Percentiles rank a stretch among this genome's conserved stretches.
Evolutionary conservation across 1,140 invertebrate species (phyloP).

Genomic region (Sitobion miscanthi): DNA sequence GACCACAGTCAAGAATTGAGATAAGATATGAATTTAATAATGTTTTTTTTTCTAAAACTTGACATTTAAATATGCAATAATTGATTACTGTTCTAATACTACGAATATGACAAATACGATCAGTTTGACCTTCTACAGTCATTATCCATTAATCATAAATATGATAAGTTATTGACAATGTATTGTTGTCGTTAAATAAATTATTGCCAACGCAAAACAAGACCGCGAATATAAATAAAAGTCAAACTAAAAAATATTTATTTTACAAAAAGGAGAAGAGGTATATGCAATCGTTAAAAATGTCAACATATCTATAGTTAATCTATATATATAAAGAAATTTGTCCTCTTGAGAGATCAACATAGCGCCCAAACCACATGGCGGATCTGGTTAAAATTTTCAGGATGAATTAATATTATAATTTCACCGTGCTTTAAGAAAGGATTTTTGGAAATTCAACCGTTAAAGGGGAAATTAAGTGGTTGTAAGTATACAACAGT

Average conservation of each 20-base stretch:
- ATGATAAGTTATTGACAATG: background rate
- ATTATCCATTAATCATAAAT: background rate
- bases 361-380: too few relatives aligned
- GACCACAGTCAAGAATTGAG: background rate
- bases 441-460: too few relatives aligned
- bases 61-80: background rate
- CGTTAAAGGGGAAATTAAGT: too few relatives aligned
- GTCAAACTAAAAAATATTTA: background rate
- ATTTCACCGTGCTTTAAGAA: too few relatives aligned
- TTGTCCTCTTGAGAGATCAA: too few relatives aligned
- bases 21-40: background rate
- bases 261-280: background rate
- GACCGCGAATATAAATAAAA: background rate
- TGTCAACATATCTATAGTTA: background rate
- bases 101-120: background rate
- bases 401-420: too few relatives aligned
- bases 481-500: too few relatives aligned
- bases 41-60: background rate
- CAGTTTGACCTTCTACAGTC: background rate
- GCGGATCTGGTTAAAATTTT: too few relatives aligned
- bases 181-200: background rate
- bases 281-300: background rate
- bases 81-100: background rate
- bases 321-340: too few relatives aligned
- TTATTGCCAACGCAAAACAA: background rate